Evolutionary conservation across 1,140 invertebrate species (phyloP).

Genomic region (Brachionus paranguensis): DNA sequence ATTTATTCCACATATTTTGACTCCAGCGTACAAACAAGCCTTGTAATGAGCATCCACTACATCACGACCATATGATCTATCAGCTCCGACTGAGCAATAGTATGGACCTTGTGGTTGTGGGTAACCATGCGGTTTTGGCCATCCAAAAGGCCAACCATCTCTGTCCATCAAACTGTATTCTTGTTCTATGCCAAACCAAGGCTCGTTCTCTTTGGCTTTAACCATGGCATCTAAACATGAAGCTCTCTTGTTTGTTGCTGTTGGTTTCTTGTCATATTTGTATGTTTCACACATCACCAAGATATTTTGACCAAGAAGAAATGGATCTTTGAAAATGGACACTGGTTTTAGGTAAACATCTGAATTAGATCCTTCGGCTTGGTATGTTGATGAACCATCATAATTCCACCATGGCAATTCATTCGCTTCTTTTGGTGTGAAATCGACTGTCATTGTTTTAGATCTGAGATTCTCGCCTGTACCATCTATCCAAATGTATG

Average conservation of each 20-base stretch:
- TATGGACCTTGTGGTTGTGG: conserved; percentile 81
- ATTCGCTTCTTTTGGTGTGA: conserved; percentile 67
- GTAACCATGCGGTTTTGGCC: conserved; percentile 81
- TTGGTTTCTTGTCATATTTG: conserved; percentile 67
- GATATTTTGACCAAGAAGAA: conserved; percentile 73
- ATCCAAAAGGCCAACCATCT: conserved; percentile 82
- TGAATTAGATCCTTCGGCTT: conserved; percentile 64
- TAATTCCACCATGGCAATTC: conserved; percentile 91
- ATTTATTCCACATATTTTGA: conserved; percentile 81
- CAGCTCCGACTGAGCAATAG: conserved; percentile 89
- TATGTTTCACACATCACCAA: conserved; percentile 80
- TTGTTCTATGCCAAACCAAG: conserved; percentile 92
- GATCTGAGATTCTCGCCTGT: conserved; percentile 76
- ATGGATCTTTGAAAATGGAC: conserved; percentile 84
- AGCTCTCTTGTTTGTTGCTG: conserved; percentile 68
- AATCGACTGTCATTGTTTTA: conserved; percentile 78
- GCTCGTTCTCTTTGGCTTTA: conserved; percentile 67
- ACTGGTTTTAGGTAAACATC: conserved; percentile 82
- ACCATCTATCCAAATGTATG: conserved; percentile 92
- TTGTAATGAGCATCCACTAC: conserved; percentile 78
- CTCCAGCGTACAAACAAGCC: conserved; percentile 72
- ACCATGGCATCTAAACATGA: conserved; percentile 68
- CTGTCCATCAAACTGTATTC: conserved; percentile 86
- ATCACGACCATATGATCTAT: conserved; percentile 73
- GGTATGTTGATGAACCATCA: conserved; percentile 71